Evolutionary conservation across 2,797 vertebrate genomes (phyloP), one percentile per base, ranked within the genome.

Genomic region (Microcaecilia unicolor): DNA sequence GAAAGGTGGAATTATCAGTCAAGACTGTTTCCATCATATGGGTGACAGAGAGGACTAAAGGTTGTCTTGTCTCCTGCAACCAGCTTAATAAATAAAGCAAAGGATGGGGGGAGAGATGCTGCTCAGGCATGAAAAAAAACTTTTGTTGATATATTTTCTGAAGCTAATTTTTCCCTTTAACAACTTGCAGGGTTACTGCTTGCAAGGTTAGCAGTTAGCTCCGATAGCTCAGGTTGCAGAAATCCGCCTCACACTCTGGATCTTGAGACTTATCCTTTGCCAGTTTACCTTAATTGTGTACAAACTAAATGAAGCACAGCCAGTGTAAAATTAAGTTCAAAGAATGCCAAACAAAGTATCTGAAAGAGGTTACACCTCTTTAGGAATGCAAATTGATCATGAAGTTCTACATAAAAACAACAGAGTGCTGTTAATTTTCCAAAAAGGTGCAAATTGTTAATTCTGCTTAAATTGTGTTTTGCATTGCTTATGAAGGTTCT

Each of bases 351-450:
- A 64, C 47, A 59, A 59, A 38, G 59, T 61, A 59, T 51, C 51
- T 55, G 46, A 70, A 59, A 61, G 71, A 74, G 47, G 59, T 73
- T 60, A 49, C 51, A 62, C 50, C 64, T 73, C 57, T 65, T 69
- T 68, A 73, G 66, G 71, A 57, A 72, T 59, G 61, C 48, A 78
- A 74, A 71, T 69, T 64, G 41, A 51, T 61, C 61, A 61, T 42
- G 20, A 42, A 62, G 54, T 36, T 69, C 41, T 42, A 52, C 53
- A 72, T 67, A 58, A 74, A 78, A 78, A 65, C 62, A 72, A 68
- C 51, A 60, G 41, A 72, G 31, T 12, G 57, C 49, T 61, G 51
- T 58, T 74, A 58, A 55, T 63, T 72, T 76, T 74, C n/a, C 68
- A 1, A 40, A 61, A 69, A 71, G 57, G 59, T 77, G 62, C 18